Evolutionary conservation across 1,140 invertebrate genomes (phyloP).

Genomic region (Oppia nitens): DNA sequence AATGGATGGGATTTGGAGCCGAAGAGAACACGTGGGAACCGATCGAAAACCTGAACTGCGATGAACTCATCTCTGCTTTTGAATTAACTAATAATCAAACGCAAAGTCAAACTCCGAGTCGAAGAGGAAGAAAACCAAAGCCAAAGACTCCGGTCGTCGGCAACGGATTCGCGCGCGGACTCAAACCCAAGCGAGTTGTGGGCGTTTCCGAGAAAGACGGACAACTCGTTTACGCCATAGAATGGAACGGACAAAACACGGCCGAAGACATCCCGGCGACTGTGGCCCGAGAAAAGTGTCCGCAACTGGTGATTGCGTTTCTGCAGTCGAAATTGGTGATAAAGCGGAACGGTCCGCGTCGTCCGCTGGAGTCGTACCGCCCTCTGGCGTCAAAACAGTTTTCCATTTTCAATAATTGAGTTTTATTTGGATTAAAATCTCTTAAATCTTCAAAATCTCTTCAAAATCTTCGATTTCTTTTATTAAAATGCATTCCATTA

Average conservation of each 20-base stretch:
- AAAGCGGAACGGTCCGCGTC: background rate
- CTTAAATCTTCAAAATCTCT: too few species aligned
- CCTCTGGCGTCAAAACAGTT: background rate
- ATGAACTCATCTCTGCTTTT: background rate
- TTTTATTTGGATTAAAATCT: too few species aligned
- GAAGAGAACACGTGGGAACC: slow-evolving; percentile 72
- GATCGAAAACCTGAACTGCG: slow-evolving; percentile 41
- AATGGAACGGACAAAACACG: background rate
- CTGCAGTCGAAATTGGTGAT: background rate
- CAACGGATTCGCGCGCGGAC: background rate
- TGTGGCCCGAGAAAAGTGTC: background rate
- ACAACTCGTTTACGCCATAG: background rate
- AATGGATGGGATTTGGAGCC: slow-evolving; percentile 61
- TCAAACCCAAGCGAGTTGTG: background rate
- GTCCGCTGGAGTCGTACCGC: background rate
- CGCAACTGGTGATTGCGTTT: background rate
- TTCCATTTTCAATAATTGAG: too few species aligned
- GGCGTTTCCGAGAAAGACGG: background rate
- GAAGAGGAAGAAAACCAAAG: background rate
- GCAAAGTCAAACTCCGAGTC: background rate
- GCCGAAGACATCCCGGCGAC: background rate
- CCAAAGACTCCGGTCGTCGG: background rate
- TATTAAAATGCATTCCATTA: too few species aligned
- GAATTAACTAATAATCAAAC: background rate
- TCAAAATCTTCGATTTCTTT: too few species aligned